A percentile compares a stretch with the other conserved stretches of the same genome.
phyloP scores from a whole-genome alignment of 2,888 invertebrate genomes.

The Leptopilina syphax region DNA sequence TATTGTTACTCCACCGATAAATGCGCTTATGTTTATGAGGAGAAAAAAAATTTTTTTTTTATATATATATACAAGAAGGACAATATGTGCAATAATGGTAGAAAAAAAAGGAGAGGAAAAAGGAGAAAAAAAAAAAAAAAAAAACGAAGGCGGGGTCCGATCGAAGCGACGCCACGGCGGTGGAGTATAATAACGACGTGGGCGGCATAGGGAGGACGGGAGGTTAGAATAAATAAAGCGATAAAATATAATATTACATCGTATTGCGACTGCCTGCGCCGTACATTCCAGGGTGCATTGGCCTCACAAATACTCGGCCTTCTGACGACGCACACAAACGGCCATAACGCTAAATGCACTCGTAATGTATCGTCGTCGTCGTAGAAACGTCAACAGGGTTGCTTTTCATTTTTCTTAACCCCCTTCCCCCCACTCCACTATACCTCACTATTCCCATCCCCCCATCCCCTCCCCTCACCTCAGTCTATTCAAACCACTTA shows the following conservation, averaged over 20 bases:
- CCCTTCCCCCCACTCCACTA: slow-evolving; percentile 48
- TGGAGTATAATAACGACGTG: slow-evolving; percentile 62
- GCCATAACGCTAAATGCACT: slow-evolving; percentile 61
- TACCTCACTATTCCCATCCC: slow-evolving; percentile 11
- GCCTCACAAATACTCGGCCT: slow-evolving; percentile 65
- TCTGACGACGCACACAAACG: slow-evolving; percentile 63
- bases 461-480: neutral
- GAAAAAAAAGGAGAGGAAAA: neutral
- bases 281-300: slow-evolving; percentile 66
- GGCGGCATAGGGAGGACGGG: slow-evolving; percentile 66
- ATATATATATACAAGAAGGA: slow-evolving; percentile 18
- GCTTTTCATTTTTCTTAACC: slow-evolving; percentile 54
- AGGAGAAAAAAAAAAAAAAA: neutral
- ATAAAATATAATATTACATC: slow-evolving; percentile 76
- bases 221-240: slow-evolving; percentile 76
- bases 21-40: slow-evolving; percentile 33
- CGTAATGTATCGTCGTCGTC: slow-evolving; percentile 53
- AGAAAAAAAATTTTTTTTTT: neutral
- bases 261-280: slow-evolving; percentile 73
- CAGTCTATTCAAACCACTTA: no score
- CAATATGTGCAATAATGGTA: slow-evolving; percentile 40
- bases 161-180: slow-evolving; percentile 50
- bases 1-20: slow-evolving; percentile 35
- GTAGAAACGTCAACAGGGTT: slow-evolving; percentile 49
- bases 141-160: slow-evolving; percentile 44